Percentiles rank a stretch among this genome's conserved stretches.
phyloP scores from a whole-genome alignment of 1,140 invertebrate genomes.

The Drosophila guanche region DNA sequence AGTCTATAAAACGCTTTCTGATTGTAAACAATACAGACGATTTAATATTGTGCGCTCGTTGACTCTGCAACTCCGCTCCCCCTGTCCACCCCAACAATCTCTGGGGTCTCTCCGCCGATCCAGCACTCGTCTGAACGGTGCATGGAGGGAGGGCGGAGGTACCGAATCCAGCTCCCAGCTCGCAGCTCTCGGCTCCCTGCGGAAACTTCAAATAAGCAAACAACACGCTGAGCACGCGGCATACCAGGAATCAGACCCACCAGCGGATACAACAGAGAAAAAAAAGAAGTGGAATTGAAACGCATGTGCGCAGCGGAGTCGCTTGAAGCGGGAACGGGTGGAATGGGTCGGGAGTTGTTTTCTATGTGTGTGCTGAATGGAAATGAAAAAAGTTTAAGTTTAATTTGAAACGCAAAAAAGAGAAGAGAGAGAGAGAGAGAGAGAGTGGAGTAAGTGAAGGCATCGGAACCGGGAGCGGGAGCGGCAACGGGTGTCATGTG shows the following conservation, averaged over 20 bases:
- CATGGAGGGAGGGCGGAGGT: too few species aligned
- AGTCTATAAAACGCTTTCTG: conserved; percentile 81
- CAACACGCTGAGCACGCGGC: conserved; percentile 73
- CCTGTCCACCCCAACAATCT: not conserved
- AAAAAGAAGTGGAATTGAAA: conserved; percentile 73
- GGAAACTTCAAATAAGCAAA: conserved; percentile 81
- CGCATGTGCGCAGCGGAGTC: conserved; percentile 70
- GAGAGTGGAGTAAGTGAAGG: not conserved
- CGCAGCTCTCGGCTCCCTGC: conserved; percentile 58
- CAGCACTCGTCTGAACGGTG: conserved; percentile 13
- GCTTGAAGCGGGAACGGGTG: conserved; percentile 27
- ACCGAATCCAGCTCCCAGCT: not conserved
- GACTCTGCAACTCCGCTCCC: conserved; percentile 14
- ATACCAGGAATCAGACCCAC: conserved; percentile 62
- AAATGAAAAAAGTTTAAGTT: conserved; percentile 80
- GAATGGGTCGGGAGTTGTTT: conserved; percentile 43
- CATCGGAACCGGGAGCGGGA: conserved; percentile 12
- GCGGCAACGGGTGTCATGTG: conserved; percentile 39
- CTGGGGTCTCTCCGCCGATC: conserved; percentile 11
- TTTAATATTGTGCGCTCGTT: conserved; percentile 77
- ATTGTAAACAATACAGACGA: conserved; percentile 81
- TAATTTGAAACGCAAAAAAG: conserved; percentile 77
- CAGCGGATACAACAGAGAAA: conserved; percentile 15
- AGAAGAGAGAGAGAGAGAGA: not conserved
- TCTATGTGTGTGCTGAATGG: conserved; percentile 60